Evolutionary conservation across 2,888 invertebrate genomes (phyloP).

Genomic region (Agriopis aurantiaria): DNA sequence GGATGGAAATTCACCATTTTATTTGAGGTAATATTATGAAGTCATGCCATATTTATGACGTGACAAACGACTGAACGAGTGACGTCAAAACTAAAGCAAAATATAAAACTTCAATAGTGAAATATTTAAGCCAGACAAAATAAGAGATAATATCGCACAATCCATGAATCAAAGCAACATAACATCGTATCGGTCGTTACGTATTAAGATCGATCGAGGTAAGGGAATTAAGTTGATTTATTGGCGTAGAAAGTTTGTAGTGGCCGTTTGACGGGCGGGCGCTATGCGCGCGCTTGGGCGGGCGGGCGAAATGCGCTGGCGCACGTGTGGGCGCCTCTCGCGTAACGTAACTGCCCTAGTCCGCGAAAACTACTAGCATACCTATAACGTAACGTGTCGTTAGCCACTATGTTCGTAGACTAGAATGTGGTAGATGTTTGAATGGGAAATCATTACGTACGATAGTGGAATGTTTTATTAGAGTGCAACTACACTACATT

Average conservation of each 20-base stretch:
- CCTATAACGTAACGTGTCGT: slow-evolving; percentile 34
- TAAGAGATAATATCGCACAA: slow-evolving; percentile 23
- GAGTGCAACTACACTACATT: not conserved
- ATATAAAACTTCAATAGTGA: slow-evolving; percentile 20
- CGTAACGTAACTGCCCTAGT: slow-evolving; percentile 47
- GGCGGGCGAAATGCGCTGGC: slow-evolving; percentile 43
- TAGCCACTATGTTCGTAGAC: slow-evolving; percentile 24
- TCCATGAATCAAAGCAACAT: slow-evolving; percentile 38
- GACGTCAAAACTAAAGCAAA: slow-evolving; percentile 45
- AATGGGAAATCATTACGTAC: slow-evolving; percentile 23
- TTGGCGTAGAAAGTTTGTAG: slow-evolving; percentile 44
- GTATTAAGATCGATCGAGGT: slow-evolving; percentile 43
- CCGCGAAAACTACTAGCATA: slow-evolving; percentile 43
- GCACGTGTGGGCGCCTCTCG: slow-evolving; percentile 46
- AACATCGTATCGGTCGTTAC: slow-evolving; percentile 41
- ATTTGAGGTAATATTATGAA: slow-evolving; percentile 69
- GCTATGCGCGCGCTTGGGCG: slow-evolving; percentile 42
- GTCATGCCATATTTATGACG: slow-evolving; percentile 65
- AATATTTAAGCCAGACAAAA: slow-evolving; percentile 3
- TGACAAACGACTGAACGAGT: slow-evolving; percentile 58
- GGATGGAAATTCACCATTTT: slow-evolving; percentile 77
- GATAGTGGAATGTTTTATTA: slow-evolving; percentile 5
- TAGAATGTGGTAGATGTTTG: slow-evolving; percentile 16
- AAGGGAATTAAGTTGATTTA: slow-evolving; percentile 46
- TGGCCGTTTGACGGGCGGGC: slow-evolving; percentile 34